Evolutionary conservation across 2,888 invertebrate genomes (phyloP).

Genomic region (Danaus chrysippus): DNA sequence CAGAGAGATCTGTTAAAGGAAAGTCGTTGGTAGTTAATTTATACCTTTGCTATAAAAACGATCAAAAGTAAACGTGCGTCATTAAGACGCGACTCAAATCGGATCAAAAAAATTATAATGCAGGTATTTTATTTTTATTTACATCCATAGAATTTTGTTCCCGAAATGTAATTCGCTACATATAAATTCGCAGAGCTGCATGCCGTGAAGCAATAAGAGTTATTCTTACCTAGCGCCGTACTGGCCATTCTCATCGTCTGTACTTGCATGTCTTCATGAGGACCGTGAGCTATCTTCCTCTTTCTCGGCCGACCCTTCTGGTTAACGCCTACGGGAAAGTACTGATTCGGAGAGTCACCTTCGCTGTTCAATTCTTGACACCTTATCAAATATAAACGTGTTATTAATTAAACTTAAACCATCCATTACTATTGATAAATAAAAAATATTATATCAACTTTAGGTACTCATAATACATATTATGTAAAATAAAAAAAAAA

Average conservation of each 20-base stretch:
- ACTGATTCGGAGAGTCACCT: conserved; percentile 81
- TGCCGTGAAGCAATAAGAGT: conserved; percentile 4
- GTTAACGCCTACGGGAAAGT: conserved; percentile 81
- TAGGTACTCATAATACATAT: too few relatives aligned
- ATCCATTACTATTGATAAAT: too few relatives aligned
- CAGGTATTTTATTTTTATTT: conserved; percentile 34
- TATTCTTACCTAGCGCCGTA: conserved; percentile 81
- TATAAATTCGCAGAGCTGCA: conserved; percentile 32
- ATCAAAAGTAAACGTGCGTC: conserved; percentile 32
- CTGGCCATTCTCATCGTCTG: conserved; percentile 84
- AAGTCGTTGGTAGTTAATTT: conserved; percentile 22
- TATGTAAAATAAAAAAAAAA: too few relatives aligned
- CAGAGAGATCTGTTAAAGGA: conserved; percentile 29
- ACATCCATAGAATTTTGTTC: conserved; percentile 27
- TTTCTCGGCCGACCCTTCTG: conserved; percentile 91
- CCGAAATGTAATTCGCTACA: conserved; percentile 42
- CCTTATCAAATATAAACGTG: conserved; percentile 36
- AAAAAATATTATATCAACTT: too few relatives aligned
- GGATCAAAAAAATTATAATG: conserved; percentile 32
- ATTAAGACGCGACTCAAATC: conserved; percentile 33
- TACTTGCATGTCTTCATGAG: conserved; percentile 82
- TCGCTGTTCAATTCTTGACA: conserved; percentile 71
- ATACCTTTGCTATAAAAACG: conserved; percentile 27
- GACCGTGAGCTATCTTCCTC: conserved; percentile 81
- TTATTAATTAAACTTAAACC: too few relatives aligned